Evolutionary conservation across 2,888 invertebrate species (phyloP).

Genomic region (Lampropteryx suffumata): DNA sequence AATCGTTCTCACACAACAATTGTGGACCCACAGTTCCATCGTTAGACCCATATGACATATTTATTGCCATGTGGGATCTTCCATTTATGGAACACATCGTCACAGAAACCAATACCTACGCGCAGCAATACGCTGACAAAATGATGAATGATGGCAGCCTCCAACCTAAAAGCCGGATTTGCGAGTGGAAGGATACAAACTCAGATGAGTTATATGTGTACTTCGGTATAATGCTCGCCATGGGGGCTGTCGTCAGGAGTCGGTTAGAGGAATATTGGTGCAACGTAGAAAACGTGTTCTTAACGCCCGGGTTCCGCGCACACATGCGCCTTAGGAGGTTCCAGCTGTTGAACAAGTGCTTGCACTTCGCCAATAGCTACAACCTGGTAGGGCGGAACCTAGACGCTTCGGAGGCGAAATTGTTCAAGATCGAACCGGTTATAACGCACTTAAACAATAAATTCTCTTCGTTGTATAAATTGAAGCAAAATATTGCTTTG

Average conservation of each 20-base stretch:
- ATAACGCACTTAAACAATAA: background rate
- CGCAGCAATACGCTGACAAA: no score
- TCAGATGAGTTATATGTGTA: background rate
- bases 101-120: background rate
- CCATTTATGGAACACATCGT: background rate
- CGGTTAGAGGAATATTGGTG: background rate
- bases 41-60: background rate
- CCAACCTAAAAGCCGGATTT: background rate
- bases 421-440: background rate
- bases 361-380: no score
- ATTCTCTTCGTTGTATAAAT: background rate
- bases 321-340: background rate
- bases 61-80: conserved; percentile 1
- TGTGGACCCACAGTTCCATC: conserved; percentile 5
- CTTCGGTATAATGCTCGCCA: no score
- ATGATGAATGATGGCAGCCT: background rate
- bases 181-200: background rate
- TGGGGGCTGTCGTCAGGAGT: background rate
- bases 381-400: background rate
- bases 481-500: conserved; percentile 4
- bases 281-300: background rate
- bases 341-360: background rate
- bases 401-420: background rate
- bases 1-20: background rate
- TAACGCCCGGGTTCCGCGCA: background rate